Conservation (phyloP, 30 jellyfish, hydroid and myxozoan genomes). For the Turritopsis dohrnii region DNA sequence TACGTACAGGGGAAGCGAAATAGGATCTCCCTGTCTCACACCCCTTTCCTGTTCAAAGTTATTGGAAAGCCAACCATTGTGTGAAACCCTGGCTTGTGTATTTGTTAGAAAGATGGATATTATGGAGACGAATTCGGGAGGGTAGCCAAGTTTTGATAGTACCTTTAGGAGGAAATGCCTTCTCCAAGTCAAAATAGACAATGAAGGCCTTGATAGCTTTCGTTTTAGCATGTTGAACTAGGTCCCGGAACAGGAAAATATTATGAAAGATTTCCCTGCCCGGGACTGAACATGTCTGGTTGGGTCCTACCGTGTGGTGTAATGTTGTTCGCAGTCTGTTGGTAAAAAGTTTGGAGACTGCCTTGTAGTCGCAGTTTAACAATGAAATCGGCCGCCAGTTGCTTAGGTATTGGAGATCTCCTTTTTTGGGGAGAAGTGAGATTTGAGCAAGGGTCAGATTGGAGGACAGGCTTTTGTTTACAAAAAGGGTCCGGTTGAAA, state of each 20-base stretch:
- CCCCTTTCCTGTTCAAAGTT: background rate
- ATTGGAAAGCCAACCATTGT: background rate
- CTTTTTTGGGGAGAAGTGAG: slow-evolving; percentile 7
- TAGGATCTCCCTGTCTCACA: slow-evolving; percentile 13
- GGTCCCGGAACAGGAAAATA: slow-evolving; percentile 29
- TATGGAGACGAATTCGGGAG: background rate
- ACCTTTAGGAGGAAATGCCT: slow-evolving; percentile 24
- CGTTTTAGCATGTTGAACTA: no score
- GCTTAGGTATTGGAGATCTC: background rate
- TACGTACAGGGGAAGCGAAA: background rate
- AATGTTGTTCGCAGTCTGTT: slow-evolving; percentile 9
- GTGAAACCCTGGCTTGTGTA: background rate
- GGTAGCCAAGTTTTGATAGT: background rate
- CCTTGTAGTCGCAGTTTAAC: slow-evolving; percentile 28
- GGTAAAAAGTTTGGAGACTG: slow-evolving; percentile 11
- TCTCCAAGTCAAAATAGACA: slow-evolving; percentile 29
- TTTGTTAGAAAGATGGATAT: background rate
- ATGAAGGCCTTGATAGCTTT: slow-evolving; percentile 15
- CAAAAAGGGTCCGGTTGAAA: no score
- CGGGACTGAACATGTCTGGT: slow-evolving; percentile 47
- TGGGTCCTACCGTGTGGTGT: background rate
- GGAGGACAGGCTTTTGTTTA: background rate
- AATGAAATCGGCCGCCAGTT: slow-evolving; percentile 28
- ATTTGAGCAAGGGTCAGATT: slow-evolving; percentile 14
- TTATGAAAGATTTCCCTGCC: no score